phyloP scores from a whole-genome alignment of 2,797 vertebrate species.

The Cuniculus paca region DNA sequence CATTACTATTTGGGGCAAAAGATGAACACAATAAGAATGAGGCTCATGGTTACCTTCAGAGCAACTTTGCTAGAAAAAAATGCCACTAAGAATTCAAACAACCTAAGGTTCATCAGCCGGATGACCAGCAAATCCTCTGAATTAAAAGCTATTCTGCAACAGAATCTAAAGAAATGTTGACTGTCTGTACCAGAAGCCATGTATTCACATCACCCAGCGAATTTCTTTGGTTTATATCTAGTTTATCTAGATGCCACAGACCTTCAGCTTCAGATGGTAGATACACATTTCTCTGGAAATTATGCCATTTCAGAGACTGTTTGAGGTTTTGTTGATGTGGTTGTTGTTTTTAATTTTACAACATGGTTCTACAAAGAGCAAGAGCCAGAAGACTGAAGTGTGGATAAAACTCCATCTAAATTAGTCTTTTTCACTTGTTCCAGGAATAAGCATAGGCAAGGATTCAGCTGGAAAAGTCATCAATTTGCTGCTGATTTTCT shows the following conservation, averaged over 20 bases:
- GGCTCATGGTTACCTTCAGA: constrained; percentile 37
- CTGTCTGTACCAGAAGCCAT: not conserved
- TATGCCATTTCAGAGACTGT: constrained; percentile 38
- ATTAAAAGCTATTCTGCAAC: constrained; percentile 60
- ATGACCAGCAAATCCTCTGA: constrained; percentile 53
- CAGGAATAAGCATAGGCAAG: not conserved
- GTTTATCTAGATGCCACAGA: not conserved
- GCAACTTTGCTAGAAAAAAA: constrained; percentile 62
- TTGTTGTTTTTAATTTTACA: not conserved
- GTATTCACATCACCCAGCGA: not conserved
- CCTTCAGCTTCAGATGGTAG: not conserved
- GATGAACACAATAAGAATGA: constrained; percentile 64
- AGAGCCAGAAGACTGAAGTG: constrained; percentile 61
- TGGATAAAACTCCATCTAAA: constrained; percentile 17
- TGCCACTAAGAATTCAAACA: constrained; percentile 61
- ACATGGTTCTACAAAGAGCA: constrained; percentile 34
- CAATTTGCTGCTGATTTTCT: constrained; percentile 27
- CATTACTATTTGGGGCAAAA: constrained; percentile 60
- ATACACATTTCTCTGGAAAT: constrained; percentile 67
- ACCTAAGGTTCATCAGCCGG: constrained; percentile 71
- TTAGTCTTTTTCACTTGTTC: not conserved
- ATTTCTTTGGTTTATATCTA: constrained; percentile 46
- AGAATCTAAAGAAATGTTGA: constrained; percentile 47
- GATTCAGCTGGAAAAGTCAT: constrained; percentile 58
- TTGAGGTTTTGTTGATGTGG: not conserved